Evolutionary conservation across 2,797 vertebrate genomes (phyloP).

Genomic region (Bovichtus diacanthus): DNA sequence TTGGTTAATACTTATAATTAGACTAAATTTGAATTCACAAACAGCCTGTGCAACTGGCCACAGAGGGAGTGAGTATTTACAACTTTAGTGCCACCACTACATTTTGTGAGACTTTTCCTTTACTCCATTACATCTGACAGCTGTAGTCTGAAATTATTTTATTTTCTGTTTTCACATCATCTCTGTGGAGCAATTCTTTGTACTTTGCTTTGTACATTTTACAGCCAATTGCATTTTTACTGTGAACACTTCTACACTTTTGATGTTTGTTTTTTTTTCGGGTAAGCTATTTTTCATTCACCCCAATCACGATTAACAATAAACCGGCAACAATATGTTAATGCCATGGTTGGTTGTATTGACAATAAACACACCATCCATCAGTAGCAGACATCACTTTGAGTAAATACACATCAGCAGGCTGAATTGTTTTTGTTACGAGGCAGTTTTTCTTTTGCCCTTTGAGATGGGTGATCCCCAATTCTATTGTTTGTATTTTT

Average conservation of each 20-base stretch:
- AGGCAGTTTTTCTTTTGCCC: slow-evolving; percentile 8
- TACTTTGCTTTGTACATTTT: background rate
- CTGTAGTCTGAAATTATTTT: background rate
- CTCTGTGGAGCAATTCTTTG: background rate
- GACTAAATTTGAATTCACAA: background rate
- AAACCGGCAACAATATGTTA: background rate
- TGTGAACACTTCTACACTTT: background rate
- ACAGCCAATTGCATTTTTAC: background rate
- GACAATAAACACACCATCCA: slow-evolving; percentile 19
- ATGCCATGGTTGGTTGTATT: background rate
- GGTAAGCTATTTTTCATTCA: background rate
- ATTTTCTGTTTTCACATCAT: background rate
- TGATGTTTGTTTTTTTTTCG: too few relatives aligned
- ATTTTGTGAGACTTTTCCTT: background rate
- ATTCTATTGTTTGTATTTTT: slow-evolving; percentile 46
- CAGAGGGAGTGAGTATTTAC: too few relatives aligned
- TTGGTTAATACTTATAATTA: background rate
- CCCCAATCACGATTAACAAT: background rate
- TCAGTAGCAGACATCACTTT: slow-evolving; percentile 21
- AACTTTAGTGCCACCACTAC: background rate
- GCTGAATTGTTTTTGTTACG: slow-evolving; percentile 8
- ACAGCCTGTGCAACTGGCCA: too few relatives aligned
- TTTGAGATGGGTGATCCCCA: slow-evolving; percentile 48
- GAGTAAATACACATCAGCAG: slow-evolving; percentile 24
- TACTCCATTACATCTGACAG: background rate